Base-by-base conservation (phyloP, 1,140 invertebrate genomes). In the Drosophila asahinai region DNA sequence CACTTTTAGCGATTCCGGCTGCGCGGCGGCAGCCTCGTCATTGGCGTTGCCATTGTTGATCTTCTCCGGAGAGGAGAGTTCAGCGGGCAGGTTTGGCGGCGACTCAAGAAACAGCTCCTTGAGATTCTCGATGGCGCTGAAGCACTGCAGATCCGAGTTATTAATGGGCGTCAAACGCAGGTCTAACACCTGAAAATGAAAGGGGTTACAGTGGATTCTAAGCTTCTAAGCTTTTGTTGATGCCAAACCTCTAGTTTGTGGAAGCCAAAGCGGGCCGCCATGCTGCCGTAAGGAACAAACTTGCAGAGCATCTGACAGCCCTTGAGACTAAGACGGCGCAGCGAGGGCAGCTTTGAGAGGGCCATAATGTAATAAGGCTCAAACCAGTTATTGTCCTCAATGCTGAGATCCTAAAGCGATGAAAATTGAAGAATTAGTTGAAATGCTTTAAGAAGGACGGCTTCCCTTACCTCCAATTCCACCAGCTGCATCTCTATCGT, bases 211-310 rank as follows among this genome's bases (percentile, higher is more conserved):
- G 14, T 6, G 1, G 8, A 5, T 22, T 22, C 19, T 19, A 19
- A 19, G 19, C 19, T 19, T 19, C 19, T 19, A 19, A 19, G 19
- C 19, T 22, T 22, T 22, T 22, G 19, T 22, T 1, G 19, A 2
- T 2, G 19, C 19, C 19, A 22, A 93, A 95, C 95, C 94, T 95
- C 94, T 8, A 96, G 84, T 17, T 93, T 93, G 86, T 94, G 94
- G 78, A 97, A 96, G n/a, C 96, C 96, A 92, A 96, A 96, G 81
- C 95, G 93, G 9, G 95, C 94, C 0, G 96, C 95, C 45, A 97
- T 94, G 81, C 96, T 96, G 15, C 95, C 94, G 91, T 97, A 97
- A 0, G 96, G 96, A 15, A 97, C 95, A 89, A 96, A 96, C 84
- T 96, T 96, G 22, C 94, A 94, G 59, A 97, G 91, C 62, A 94